These are phyloP conservation scores for Himalopsyche japonica DNA, from an alignment of 2,888 invertebrate genomes.

Conservation along the genomic window DNA sequence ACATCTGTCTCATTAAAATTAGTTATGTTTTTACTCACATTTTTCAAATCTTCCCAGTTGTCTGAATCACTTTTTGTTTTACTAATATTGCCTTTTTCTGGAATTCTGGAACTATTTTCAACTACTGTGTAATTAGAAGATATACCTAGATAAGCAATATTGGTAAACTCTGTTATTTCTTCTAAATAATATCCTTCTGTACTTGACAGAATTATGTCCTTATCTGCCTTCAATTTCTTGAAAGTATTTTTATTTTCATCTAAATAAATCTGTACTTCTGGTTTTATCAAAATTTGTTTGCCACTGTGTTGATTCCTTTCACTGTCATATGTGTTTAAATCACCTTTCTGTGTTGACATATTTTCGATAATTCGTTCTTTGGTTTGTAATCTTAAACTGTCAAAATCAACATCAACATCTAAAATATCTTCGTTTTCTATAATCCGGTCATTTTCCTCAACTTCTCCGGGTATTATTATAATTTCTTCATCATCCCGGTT, in stretches of 20 bases:
- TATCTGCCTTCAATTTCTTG: neutral
- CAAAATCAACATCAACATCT: neutral
- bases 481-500: neutral
- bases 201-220: neutral
- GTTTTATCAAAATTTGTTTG: neutral
- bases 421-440: neutral
- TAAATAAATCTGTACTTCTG: neutral
- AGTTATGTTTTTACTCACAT: neutral
- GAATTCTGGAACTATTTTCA: neutral
- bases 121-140: neutral
- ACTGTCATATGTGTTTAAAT: neutral
- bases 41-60: neutral
- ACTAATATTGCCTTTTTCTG: neutral
- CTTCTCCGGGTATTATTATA: neutral
- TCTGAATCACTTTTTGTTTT: neutral
- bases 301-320: neutral
- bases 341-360: neutral
- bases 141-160: neutral
- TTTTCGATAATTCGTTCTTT: neutral
- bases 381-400: neutral
- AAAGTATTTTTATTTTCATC: neutral
- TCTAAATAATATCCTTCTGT: neutral
- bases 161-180: neutral
- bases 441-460: neutral
- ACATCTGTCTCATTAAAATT: neutral